Evolutionary conservation across 2,113 vertebrate species (phyloP), one percentile per base, ranked within the genome.

Genomic region (Cryptomyrus ogoouensis): DNA sequence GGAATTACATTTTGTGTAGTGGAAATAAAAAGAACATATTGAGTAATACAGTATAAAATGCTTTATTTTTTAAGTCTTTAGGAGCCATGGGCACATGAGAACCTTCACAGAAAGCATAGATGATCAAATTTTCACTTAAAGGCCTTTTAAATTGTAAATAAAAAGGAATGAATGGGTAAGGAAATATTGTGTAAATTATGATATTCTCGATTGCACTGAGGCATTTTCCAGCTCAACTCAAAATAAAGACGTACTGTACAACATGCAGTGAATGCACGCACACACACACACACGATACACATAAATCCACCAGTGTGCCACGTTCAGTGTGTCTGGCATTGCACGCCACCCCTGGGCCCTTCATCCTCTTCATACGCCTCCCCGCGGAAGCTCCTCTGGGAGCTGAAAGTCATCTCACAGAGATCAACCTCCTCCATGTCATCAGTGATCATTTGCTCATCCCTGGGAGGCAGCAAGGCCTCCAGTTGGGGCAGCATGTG

Each of bases 351-450:
- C 8, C 97, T 96, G 12, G 95, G 95, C 19, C 96, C 94, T 0
- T 98, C 97, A 0, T 99, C 98, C 52, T 98, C 98, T 56, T 98
- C 96, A 0, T 97, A 98, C 0, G 92, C 97, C 90, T 99, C 97
- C 42, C 95, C 49, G 17, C 95, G 95, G 91, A 95, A 93, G 66
- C 91, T 94, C 89, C 94, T 93, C 87, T 97, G 96, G 31, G 96
- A 94, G 0, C 39, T 92, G 3, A 92, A 91, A 35, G 96, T 96
- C 31, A 97, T 96, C 21, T 98, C 98, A 88, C 94, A 93, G 17
- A 99, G 96, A 2, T 98, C 97, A 5, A 97, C 97, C 90, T 98
- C 97, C 90, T 99, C 98, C 97, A 97, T 97, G 89, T 99, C 98
- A 0, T 99, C 98, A 0, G 97, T 94, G 8, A 98, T 10, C 94